Evolutionary conservation across 2,113 vertebrate species (phyloP).

Genomic region (Carassius gibelio): DNA sequence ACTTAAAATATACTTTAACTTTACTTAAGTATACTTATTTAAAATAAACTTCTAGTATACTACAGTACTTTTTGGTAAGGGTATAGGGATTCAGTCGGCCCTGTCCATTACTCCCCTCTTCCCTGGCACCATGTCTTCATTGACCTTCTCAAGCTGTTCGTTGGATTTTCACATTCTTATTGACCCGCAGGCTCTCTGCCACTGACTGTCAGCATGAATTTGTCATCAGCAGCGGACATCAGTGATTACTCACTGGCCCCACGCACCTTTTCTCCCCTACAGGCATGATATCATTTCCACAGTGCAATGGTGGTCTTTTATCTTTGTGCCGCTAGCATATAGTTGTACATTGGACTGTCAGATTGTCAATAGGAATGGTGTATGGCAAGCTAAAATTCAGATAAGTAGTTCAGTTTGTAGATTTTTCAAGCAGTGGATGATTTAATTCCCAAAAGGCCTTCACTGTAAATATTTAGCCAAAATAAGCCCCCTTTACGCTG

Average conservation of each 20-base stretch:
- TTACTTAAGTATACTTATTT: too few relatives aligned
- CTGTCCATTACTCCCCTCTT: conserved; percentile 1
- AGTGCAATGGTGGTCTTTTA: neutral
- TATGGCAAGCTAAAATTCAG: neutral
- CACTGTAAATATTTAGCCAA: conserved; percentile 10
- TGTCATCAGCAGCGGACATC: conserved; percentile 67
- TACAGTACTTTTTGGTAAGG: too few relatives aligned
- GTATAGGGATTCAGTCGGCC: neutral
- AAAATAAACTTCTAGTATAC: too few relatives aligned
- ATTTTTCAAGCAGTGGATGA: neutral
- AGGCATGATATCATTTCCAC: conserved; percentile 62
- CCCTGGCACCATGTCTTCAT: conserved; percentile 46
- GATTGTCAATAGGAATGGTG: neutral
- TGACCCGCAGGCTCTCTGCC: conserved; percentile 63
- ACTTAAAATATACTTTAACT: too few relatives aligned
- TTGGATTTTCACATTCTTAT: conserved; percentile 64
- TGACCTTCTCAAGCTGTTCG: conserved; percentile 70
- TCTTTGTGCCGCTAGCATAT: neutral
- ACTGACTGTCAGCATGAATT: conserved; percentile 69
- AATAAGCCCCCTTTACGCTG: neutral
- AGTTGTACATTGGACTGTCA: neutral
- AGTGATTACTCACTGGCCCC: conserved; percentile 66
- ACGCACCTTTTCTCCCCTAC: conserved; percentile 56
- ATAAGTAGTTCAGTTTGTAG: neutral
- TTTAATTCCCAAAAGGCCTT: neutral